Evolutionary conservation across 2,888 invertebrate species (phyloP).

Genomic region (Cartodere bifasciata): DNA sequence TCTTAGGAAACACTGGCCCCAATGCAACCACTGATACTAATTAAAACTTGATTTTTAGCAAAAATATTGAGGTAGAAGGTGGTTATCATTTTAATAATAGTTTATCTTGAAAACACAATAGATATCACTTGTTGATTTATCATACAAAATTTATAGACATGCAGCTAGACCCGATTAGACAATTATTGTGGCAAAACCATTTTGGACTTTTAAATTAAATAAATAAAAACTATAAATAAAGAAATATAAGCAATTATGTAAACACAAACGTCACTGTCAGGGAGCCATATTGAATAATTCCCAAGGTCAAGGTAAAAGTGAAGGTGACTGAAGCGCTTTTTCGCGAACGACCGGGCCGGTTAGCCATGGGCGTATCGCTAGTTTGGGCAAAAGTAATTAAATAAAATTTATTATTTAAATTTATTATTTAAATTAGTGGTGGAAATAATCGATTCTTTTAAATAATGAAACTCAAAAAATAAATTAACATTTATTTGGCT

Average conservation of each 20-base stretch:
- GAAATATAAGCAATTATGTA: conserved; percentile 33
- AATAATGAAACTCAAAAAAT: conserved; percentile 12
- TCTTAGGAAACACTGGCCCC: conserved; percentile 27
- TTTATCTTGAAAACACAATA: conserved; percentile 10
- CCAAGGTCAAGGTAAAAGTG: conserved; percentile 13
- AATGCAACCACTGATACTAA: conserved; percentile 16
- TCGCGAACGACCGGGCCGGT: too few relatives aligned
- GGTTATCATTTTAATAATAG: conserved; percentile 12
- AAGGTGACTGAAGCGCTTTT: too few relatives aligned
- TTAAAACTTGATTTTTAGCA: conserved; percentile 3
- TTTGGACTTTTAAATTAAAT: conserved; percentile 13
- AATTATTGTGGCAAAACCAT: too few relatives aligned
- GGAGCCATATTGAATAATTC: conserved; percentile 30
- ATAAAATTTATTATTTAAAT: too few relatives aligned
- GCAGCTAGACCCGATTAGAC: too few relatives aligned
- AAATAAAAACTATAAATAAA: conserved; percentile 15
- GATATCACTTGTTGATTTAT: conserved; percentile 9
- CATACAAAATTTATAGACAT: too few relatives aligned
- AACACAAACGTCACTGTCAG: conserved; percentile 35
- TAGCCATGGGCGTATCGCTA: too few relatives aligned
- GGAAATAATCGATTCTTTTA: too few relatives aligned
- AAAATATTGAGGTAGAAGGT: conserved; percentile 10
- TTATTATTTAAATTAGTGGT: too few relatives aligned
- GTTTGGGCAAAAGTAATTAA: too few relatives aligned
- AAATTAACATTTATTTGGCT: conserved; percentile 33